Evolutionary conservation across 2,888 invertebrate species (phyloP).

Genomic region (Yponomeuta evonymella): DNA sequence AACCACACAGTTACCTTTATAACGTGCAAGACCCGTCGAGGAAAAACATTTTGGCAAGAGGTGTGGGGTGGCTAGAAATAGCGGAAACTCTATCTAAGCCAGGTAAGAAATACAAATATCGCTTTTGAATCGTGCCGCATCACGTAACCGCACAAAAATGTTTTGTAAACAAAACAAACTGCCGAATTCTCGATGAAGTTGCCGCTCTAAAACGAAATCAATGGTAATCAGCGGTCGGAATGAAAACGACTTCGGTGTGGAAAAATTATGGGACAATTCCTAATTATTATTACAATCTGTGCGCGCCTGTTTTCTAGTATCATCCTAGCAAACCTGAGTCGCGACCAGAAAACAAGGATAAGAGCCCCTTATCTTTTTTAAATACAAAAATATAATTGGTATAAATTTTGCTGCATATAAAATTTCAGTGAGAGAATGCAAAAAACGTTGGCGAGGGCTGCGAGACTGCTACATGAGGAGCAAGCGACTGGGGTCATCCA

Average conservation of each 20-base stretch:
- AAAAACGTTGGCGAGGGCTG: constrained; percentile 73
- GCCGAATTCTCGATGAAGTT: background rate
- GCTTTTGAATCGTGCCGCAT: constrained; percentile 37
- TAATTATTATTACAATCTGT: no score
- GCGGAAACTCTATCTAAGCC: constrained; percentile 55
- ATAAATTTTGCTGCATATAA: background rate
- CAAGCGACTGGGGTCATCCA: constrained; percentile 49
- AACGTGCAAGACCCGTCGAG: constrained; percentile 56
- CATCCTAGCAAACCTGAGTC: no score
- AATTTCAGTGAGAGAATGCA: constrained; percentile 73
- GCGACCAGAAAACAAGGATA: background rate
- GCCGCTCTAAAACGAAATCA: background rate
- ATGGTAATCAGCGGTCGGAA: no score
- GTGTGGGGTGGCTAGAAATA: constrained; percentile 64
- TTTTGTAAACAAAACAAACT: constrained; percentile 1
- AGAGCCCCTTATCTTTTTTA: background rate
- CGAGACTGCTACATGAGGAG: constrained; percentile 72
- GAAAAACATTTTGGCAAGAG: constrained; percentile 59
- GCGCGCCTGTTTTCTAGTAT: no score
- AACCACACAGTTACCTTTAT: constrained; percentile 59
- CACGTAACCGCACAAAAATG: constrained; percentile 30
- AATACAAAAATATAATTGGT: background rate
- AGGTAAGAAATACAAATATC: constrained; percentile 37
- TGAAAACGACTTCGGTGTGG: no score
- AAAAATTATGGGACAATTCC: no score